These are phyloP conservation scores for Melipona quadrifasciata DNA, from an alignment of 1,140 invertebrate genomes.

Conservation along the genomic window DNA sequence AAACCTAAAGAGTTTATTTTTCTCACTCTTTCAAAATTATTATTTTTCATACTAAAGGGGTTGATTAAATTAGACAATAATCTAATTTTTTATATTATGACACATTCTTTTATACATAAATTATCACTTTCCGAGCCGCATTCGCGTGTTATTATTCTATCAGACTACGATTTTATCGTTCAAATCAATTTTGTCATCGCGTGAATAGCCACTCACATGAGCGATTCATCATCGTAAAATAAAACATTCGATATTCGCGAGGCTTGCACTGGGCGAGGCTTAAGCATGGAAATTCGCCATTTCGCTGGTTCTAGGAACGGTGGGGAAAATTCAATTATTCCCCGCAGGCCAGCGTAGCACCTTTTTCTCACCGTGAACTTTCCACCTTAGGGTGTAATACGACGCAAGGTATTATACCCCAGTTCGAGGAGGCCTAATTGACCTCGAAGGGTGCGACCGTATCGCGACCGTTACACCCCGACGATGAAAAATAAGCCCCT, in stretches of 20 bases:
- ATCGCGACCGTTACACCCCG: conserved; percentile 59
- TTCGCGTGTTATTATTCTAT: too few relatives aligned
- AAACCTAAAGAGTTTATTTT: too few relatives aligned
- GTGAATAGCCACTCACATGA: not conserved
- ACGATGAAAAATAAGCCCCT: conserved; percentile 48
- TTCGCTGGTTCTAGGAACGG: not conserved
- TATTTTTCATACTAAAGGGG: too few relatives aligned
- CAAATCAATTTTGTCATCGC: not conserved
- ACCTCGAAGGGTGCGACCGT: conserved; percentile 57
- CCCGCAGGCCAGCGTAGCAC: not conserved
- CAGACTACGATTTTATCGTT: not conserved
- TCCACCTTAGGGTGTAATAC: conserved; percentile 51
- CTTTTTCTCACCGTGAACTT: conserved; percentile 23
- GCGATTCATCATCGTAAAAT: not conserved
- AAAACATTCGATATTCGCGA: not conserved
- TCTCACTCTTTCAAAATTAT: too few relatives aligned
- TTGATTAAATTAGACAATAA: too few relatives aligned
- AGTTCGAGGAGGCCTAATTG: conserved; percentile 66
- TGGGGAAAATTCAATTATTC: conserved; percentile 48
- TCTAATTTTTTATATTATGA: too few relatives aligned
- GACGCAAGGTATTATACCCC: conserved; percentile 59
- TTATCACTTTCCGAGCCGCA: too few relatives aligned
- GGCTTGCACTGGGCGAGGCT: not conserved
- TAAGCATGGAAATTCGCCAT: not conserved
- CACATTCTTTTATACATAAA: too few relatives aligned